Percentiles rank a stretch among this genome's conserved stretches.
phyloP scores from a whole-genome alignment of 2,888 invertebrate genomes.

The Agrochola lychnidis region DNA sequence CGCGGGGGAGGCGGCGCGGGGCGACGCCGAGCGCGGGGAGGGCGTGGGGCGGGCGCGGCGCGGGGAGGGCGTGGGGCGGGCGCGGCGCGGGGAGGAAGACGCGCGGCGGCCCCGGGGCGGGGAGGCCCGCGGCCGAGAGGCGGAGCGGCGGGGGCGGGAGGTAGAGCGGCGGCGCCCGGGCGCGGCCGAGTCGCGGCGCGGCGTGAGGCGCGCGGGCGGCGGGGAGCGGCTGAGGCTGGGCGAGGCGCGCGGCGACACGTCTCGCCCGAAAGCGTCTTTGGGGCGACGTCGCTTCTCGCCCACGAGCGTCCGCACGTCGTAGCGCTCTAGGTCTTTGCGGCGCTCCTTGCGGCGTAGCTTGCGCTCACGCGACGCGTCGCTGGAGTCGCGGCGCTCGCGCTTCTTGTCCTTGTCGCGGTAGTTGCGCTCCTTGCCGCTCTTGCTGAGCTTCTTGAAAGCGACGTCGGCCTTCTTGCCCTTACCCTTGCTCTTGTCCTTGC shows the following conservation, averaged over 20 bases:
- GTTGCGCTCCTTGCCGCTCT: slow-evolving; percentile 91
- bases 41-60: slow-evolving; percentile 67
- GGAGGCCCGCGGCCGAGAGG: slow-evolving; percentile 56
- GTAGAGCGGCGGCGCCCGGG: slow-evolving; percentile 63
- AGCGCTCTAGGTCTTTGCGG: slow-evolving; percentile 95
- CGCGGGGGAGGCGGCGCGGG: slow-evolving; percentile 64
- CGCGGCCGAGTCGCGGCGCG: slow-evolving; percentile 72
- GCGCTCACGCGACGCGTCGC: slow-evolving; percentile 75
- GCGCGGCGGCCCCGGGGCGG: slow-evolving; percentile 67
- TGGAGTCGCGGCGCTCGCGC: slow-evolving; percentile 65
- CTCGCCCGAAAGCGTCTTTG: slow-evolving; percentile 95
- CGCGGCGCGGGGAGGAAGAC: slow-evolving; percentile 54
- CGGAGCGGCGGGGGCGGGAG: slow-evolving; percentile 75
- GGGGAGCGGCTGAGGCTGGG: slow-evolving; percentile 61
- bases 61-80: slow-evolving; percentile 41
- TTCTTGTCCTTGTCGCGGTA: slow-evolving; percentile 90
- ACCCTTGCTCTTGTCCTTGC: slow-evolving; percentile 83
- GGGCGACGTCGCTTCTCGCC: slow-evolving; percentile 92
- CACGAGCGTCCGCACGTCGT: slow-evolving; percentile 95
- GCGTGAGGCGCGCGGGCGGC: slow-evolving; percentile 39
- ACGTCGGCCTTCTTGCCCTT: slow-evolving; percentile 90
- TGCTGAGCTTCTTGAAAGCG: slow-evolving; percentile 95
- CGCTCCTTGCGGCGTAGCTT: slow-evolving; percentile 88
- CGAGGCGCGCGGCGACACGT: slow-evolving; percentile 89
- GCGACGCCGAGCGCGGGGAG: slow-evolving; percentile 60